These are phyloP conservation scores for Palythoa heliodiscus DNA, from an alignment of 92 coral and sea anemone genomes.

Conservation along the genomic window DNA sequence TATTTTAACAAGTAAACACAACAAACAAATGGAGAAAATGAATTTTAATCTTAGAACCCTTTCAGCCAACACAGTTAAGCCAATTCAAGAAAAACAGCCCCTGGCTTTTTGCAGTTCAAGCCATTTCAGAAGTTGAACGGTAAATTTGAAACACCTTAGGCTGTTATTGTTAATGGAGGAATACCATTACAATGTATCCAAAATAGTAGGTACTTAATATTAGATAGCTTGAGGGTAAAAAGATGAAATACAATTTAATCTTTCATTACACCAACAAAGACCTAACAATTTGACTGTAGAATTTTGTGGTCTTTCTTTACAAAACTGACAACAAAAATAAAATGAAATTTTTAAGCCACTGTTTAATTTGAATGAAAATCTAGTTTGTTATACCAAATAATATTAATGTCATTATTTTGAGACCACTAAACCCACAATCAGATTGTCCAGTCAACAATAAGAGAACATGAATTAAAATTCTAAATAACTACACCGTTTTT, in stretches of 20 bases:
- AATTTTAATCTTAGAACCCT: too few species aligned
- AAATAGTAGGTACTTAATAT: not conserved
- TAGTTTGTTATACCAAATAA: not conserved
- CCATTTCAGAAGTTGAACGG: too few species aligned
- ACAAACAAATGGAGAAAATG: too few species aligned
- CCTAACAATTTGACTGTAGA: not conserved
- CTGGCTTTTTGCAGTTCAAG: too few species aligned
- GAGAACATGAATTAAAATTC: constrained; percentile 54
- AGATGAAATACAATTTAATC: too few species aligned
- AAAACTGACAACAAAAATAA: not conserved
- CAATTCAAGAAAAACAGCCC: too few species aligned
- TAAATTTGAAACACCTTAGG: not conserved
- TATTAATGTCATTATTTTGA: not conserved
- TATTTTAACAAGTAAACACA: too few species aligned
- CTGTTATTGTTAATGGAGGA: not conserved
- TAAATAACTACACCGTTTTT: constrained; percentile 99
- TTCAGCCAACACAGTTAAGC: too few species aligned
- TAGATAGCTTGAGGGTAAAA: not conserved
- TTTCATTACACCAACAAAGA: not conserved
- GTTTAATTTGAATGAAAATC: not conserved
- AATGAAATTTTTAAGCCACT: not conserved
- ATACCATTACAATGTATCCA: too few species aligned
- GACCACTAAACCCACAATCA: not conserved
- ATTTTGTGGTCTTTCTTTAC: not conserved
- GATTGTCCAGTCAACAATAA: not conserved